Percentiles rank a stretch among this genome's conserved stretches.
Conservation (phyloP, 2,113 vertebrate species). For the Caranx ignobilis region DNA sequence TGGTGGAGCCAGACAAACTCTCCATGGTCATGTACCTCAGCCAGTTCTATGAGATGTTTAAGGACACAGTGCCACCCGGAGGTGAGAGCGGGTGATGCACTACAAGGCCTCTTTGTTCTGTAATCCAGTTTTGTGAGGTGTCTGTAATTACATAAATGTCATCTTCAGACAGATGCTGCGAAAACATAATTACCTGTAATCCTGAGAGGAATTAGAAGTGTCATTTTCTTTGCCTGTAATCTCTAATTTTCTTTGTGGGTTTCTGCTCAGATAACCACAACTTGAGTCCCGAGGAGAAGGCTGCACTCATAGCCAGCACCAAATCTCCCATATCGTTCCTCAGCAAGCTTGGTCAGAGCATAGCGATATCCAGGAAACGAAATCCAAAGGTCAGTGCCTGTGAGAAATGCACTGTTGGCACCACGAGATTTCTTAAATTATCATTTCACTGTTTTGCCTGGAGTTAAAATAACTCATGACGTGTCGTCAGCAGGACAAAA, state of each 20-base stretch:
- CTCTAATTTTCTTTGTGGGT: neutral
- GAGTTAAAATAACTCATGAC: conserved; percentile 38
- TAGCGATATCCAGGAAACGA: conserved; percentile 96
- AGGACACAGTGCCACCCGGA: conserved; percentile 91
- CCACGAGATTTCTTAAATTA: neutral
- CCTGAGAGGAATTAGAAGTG: neutral
- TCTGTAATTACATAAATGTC: fast-evolving
- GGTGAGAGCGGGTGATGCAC: conserved; percentile 82
- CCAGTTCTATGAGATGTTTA: conserved; percentile 99
- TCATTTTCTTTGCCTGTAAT: neutral
- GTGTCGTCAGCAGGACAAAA: conserved; percentile 90
- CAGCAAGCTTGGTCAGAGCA: conserved; percentile 96
- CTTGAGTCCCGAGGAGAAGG: conserved; percentile 93
- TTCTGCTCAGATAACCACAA: conserved; percentile 88
- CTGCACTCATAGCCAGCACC: conserved; percentile 90
- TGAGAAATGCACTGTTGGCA: neutral
- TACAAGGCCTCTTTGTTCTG: neutral
- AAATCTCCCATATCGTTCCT: conserved; percentile 98
- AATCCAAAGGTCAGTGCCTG: conserved; percentile 89
- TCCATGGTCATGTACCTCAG: conserved; percentile 99
- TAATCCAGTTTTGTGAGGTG: neutral
- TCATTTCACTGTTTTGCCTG: neutral
- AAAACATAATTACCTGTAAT: neutral
- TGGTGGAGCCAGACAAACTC: conserved; percentile 96
- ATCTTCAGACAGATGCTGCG: neutral